Percentiles rank a stretch among this genome's conserved stretches.
Evolutionary conservation across 2,797 vertebrate species (phyloP).

Genomic region (Argya squamiceps): DNA sequence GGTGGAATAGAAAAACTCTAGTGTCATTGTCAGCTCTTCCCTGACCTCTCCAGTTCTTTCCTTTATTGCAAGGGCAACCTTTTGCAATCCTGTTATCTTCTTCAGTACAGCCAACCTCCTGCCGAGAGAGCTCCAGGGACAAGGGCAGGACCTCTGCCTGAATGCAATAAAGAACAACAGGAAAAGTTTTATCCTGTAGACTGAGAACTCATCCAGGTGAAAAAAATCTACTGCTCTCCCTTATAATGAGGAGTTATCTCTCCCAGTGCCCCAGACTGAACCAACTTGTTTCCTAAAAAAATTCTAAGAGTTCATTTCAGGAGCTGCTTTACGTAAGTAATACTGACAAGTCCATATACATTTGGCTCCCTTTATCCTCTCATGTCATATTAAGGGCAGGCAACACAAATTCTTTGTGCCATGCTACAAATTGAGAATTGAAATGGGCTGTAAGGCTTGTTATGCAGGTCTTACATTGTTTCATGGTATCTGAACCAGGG

Average conservation of each 20-base stretch:
- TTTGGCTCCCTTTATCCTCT: not conserved
- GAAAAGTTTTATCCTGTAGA: not conserved
- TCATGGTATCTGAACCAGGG: not conserved
- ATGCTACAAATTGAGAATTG: not conserved
- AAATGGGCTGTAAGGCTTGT: not conserved
- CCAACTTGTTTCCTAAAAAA: not conserved
- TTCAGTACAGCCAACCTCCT: not conserved
- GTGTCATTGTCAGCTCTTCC: not conserved
- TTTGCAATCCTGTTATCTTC: not conserved
- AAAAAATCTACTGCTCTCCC: not conserved
- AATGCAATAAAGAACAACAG: not conserved
- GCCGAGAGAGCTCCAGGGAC: not conserved
- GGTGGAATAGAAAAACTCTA: not conserved
- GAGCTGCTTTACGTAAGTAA: not conserved
- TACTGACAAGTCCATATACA: not conserved
- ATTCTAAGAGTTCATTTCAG: not conserved
- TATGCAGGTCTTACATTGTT: not conserved
- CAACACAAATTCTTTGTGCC: not conserved
- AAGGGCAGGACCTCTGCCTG: not conserved
- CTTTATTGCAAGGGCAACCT: not conserved
- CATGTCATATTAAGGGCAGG: not conserved
- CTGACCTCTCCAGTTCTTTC: not conserved
- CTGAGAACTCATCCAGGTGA: not conserved
- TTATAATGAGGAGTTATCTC: not conserved
- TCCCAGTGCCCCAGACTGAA: not conserved